Conservation (phyloP, 2,113 vertebrate species). For the Marcusenius ussheri region DNA sequence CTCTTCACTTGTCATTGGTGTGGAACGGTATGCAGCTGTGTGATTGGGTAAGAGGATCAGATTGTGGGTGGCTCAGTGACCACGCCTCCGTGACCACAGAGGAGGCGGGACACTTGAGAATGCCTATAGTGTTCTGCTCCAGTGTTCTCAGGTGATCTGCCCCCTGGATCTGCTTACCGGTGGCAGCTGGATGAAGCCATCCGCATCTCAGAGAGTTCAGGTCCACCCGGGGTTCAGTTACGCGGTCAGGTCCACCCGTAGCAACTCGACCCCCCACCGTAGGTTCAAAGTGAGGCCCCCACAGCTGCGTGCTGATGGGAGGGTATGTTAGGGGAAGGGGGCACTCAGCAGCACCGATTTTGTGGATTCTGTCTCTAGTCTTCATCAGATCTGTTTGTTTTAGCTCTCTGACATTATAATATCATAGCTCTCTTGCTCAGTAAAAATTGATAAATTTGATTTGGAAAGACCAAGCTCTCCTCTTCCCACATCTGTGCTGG, state of each 20-base stretch:
- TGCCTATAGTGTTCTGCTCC: constrained; percentile 48
- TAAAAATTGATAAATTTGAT: not conserved
- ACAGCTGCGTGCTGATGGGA: constrained; percentile 49
- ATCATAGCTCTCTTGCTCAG: not conserved
- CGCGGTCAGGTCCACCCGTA: constrained; percentile 34
- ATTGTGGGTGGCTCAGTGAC: not conserved
- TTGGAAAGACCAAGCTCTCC: not conserved
- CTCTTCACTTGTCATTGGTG: not conserved
- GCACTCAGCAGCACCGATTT: constrained; percentile 7
- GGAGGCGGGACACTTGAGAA: constrained; percentile 51
- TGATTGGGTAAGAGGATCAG: not conserved
- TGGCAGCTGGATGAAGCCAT: constrained; percentile 57
- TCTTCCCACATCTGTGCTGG: not conserved
- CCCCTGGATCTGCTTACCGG: constrained; percentile 57
- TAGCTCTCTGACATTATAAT: not conserved
- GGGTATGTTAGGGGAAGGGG: constrained; percentile 13
- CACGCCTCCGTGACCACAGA: constrained; percentile 19
- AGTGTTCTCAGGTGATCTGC: constrained; percentile 56
- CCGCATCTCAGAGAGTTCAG: constrained; percentile 49
- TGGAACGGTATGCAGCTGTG: not conserved
- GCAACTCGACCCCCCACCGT: constrained; percentile 46
- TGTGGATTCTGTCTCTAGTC: not conserved
- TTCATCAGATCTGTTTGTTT: not conserved
- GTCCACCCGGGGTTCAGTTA: constrained; percentile 52
- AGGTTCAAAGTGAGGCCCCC: constrained; percentile 61